Evolutionary conservation across 2,888 invertebrate genomes (phyloP).

Genomic region (Agriotes lineatus): DNA sequence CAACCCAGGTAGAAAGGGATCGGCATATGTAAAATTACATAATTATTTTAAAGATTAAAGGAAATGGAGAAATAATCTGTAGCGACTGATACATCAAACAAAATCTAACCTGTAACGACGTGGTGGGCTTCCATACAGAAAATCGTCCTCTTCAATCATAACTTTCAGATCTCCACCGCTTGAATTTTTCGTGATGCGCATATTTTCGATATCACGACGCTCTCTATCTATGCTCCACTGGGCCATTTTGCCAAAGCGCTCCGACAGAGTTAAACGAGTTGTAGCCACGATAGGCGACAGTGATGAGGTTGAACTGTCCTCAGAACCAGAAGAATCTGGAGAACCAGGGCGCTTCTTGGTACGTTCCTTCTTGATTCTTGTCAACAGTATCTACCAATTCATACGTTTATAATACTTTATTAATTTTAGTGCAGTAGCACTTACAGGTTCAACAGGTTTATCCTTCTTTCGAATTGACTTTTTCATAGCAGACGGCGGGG

Average conservation of each 20-base stretch:
- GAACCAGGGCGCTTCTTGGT: constrained; percentile 65
- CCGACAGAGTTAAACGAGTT: constrained; percentile 80
- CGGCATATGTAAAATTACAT: too few relatives aligned
- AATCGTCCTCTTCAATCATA: constrained; percentile 76
- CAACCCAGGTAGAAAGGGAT: too few relatives aligned
- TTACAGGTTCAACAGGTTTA: constrained; percentile 65
- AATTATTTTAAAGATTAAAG: too few relatives aligned
- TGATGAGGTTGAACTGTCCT: constrained; percentile 72
- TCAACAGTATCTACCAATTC: constrained; percentile 60
- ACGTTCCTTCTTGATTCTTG: constrained; percentile 64
- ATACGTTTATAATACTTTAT: too few relatives aligned
- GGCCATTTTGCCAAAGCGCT: constrained; percentile 92
- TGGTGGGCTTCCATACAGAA: constrained; percentile 69
- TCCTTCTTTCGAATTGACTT: constrained; percentile 66
- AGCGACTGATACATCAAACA: too few relatives aligned
- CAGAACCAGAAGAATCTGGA: constrained; percentile 72
- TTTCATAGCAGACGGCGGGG: constrained; percentile 69
- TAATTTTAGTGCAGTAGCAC: too few relatives aligned
- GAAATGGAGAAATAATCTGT: too few relatives aligned
- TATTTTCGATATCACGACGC: constrained; percentile 86
- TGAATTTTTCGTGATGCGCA: constrained; percentile 80
- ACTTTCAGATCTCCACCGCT: constrained; percentile 82
- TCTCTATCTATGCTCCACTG: constrained; percentile 85
- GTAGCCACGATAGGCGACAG: constrained; percentile 74
- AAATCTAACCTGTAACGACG: constrained; percentile 67